Base-by-base conservation (phyloP, 2,888 invertebrate species). In the Drosophila vallismaia region DNA sequence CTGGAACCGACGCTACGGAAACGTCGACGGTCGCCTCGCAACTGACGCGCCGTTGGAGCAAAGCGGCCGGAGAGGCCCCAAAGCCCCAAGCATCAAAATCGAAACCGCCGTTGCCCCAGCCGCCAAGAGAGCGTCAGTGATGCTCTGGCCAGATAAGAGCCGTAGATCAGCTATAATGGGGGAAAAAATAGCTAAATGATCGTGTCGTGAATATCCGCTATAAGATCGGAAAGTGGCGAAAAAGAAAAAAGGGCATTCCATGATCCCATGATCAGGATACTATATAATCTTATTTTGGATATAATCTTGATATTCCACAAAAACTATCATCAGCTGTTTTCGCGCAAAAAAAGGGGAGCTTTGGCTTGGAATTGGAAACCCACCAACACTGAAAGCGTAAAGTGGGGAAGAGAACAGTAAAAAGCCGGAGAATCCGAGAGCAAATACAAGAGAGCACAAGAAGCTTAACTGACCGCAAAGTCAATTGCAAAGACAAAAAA, bases 11-110 rank as follows among this genome's bases (percentile, higher is more conserved):
- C 64, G 74, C 60, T 64, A 70, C 63, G 66, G 55, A 73, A 71
- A 83, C 86, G 81, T 69, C 81, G 69, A 87, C 84, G 69, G 86
- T 81, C 83, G 80, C 86, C 86, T 72, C 76, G 71, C 84, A 80
- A 81, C 80, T 81, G 77, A 80, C 51, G 67, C 58, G 7, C 38
- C 56, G 66, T 52, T 67, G 63, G 50, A 50, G 59, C 46, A 52
- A 62, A 54, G 45, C 64, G 38, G 49, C 44, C 42, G 45, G 57
- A 55, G 51, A 45, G 40, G 33, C 33, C 36, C 42, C 55, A 14
- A 59, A 33, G 48, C 38, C 48, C 46, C 56, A 44, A 33, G 38
- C 14, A 58, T 33, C 42, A 14, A 42, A 7, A 14, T 19, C 7
- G 14, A 19, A 19, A 19, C 9, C 40, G 14, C 40, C 40, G 40